Conservation (phyloP, 2,888 invertebrate species). For the Euzophera pinguis region DNA sequence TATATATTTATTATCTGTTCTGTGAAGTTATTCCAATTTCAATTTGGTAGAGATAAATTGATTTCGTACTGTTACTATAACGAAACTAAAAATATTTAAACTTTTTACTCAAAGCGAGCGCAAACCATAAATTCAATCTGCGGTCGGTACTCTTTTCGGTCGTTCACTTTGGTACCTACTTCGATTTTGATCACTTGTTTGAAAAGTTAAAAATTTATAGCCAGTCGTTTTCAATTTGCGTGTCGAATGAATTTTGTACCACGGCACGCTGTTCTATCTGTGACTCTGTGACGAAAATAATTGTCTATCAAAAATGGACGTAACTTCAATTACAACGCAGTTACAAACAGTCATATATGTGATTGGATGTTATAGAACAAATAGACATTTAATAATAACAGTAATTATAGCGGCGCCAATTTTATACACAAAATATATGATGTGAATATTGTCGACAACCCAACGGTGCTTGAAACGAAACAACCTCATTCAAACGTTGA, state of each 20-base stretch:
- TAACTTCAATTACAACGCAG: neutral
- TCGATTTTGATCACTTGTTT: slow-evolving; percentile 71
- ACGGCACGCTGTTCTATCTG: slow-evolving; percentile 26
- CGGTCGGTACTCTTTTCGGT: slow-evolving; percentile 59
- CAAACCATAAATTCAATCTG: slow-evolving; percentile 69
- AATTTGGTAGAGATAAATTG: too few species aligned
- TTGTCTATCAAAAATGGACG: slow-evolving; percentile 37
- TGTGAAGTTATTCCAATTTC: too few species aligned
- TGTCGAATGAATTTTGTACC: slow-evolving; percentile 44
- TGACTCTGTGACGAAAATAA: slow-evolving; percentile 39
- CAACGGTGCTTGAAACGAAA: slow-evolving; percentile 44
- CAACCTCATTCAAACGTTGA: slow-evolving; percentile 53
- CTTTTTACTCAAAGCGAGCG: slow-evolving; percentile 51
- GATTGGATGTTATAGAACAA: neutral
- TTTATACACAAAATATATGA: slow-evolving; percentile 14
- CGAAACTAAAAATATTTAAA: slow-evolving; percentile 44
- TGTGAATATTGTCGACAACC: slow-evolving; percentile 24
- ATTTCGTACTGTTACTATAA: slow-evolving; percentile 20
- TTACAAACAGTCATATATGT: neutral
- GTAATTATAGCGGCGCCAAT: neutral
- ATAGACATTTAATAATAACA: neutral
- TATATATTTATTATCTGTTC: too few species aligned
- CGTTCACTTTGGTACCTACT: slow-evolving; percentile 66
- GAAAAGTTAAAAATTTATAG: slow-evolving; percentile 73
- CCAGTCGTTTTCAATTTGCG: slow-evolving; percentile 61